Evolutionary conservation across 2,888 invertebrate species (phyloP), one percentile per base, ranked within the genome.

Genomic region (Orthonevra nobilis): DNA sequence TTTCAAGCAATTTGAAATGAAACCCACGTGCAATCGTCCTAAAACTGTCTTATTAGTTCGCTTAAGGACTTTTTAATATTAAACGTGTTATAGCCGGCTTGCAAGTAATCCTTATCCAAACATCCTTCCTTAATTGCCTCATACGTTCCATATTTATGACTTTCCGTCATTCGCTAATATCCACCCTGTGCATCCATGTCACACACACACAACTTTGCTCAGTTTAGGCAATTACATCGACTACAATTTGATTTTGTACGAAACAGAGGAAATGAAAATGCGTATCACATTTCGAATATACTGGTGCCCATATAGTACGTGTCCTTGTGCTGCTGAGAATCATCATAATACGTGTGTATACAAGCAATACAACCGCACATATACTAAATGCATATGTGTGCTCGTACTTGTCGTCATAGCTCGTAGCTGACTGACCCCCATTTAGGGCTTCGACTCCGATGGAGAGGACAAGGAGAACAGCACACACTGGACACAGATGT

Each of bases 211-310:
- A 42, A 36, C 9, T 50, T 5, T 44, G 48, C 44, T 10, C 54
- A 20, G 42, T 50, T 61, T 48, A 56, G 68, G 69, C 75, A 69
- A 69, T 75, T 75, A 69, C 69, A 75, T 69, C 63, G 42, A 70
- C 54, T 75, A 75, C 61, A 63, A 63, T 75, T 63, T 75, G 75
- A 75, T 75, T 69, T 63, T 69, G 38, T 63, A 50, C 56, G 56
- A 64, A 69, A 61, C n/a, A 70, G 63, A 64, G 63, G 38, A 75
- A 69, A 75, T 75, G 75, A 75, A 72, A 77, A 77, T 77, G 64
- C 77, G 70, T 77, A 77, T 77, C 77, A 77, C 60, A 77, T 77
- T 77, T 64, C 58, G 70, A 64, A 58, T 64, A 34, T 26, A 42
- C 46, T 34, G 20, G 17, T 42, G 10, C 26, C 6, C 17, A 23